phyloP scores from a whole-genome alignment of 92 coral and sea anemone species.

The Actinernus sp. region DNA sequence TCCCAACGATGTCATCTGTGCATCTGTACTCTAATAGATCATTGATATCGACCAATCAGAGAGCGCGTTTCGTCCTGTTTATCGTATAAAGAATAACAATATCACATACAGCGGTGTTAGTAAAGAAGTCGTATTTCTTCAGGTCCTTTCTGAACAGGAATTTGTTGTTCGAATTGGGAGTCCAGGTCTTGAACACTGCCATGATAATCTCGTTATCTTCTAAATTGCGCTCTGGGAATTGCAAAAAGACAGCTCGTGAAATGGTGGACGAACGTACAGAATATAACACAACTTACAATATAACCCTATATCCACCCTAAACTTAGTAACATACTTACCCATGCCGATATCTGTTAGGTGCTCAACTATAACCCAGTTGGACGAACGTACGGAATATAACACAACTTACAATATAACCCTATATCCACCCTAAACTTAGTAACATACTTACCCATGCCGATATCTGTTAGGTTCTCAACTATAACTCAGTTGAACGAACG shows the following conservation, averaged over 20 bases:
- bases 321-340: conserved; percentile 26
- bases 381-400: no score
- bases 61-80: no score
- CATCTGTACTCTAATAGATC: no score
- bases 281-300: no score
- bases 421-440: conserved; percentile 21
- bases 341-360: conserved; percentile 58
- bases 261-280: no score
- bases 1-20: no score
- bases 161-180: conserved; percentile 64
- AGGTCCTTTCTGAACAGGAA: conserved; percentile 72
- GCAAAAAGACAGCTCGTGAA: no score
- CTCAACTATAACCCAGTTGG: conserved; percentile 58
- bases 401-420: no score
- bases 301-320: no score
- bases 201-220: conserved; percentile 77
- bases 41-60: no score
- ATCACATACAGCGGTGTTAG: conserved; percentile 68
- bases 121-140: conserved; percentile 80
- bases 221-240: conserved; percentile 59
- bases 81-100: no score
- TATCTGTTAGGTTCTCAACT: conserved; percentile 64
- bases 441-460: conserved; percentile 53
- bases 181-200: conserved; percentile 65
- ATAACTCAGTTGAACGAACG: no score